Evolutionary conservation across 2,888 invertebrate species (phyloP).

Genomic region (Hololepta plana): DNA sequence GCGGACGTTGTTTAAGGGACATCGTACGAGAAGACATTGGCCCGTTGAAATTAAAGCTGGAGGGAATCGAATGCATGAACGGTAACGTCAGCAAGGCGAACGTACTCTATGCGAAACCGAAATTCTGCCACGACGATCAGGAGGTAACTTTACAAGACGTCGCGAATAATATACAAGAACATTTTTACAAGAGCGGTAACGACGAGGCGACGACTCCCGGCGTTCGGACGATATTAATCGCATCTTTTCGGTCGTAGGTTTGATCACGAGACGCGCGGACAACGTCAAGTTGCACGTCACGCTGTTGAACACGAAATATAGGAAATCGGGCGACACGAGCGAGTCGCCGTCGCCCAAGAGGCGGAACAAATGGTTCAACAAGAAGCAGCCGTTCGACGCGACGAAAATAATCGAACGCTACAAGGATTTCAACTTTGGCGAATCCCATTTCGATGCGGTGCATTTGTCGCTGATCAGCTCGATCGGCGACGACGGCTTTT

Average conservation of each 20-base stretch:
- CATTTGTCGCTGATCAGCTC: slow-evolving; percentile 47
- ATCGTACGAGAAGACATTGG: no score
- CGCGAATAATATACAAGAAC: slow-evolving; percentile 38
- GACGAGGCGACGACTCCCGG: no score
- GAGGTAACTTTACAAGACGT: slow-evolving; percentile 40
- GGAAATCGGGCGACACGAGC: slow-evolving; percentile 17
- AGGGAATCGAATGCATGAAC: slow-evolving; percentile 77
- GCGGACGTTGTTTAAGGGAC: no score
- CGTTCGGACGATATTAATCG: no score
- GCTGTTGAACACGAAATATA: slow-evolving; percentile 52
- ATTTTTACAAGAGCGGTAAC: slow-evolving; percentile 45
- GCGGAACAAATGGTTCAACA: slow-evolving; percentile 14
- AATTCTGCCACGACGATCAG: slow-evolving; percentile 25
- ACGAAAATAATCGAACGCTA: slow-evolving; percentile 44
- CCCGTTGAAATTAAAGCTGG: slow-evolving; percentile 34
- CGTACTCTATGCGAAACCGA: slow-evolving; percentile 63
- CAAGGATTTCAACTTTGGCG: slow-evolving; percentile 54
- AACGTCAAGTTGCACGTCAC: slow-evolving; percentile 75
- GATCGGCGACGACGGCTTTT: slow-evolving; percentile 41
- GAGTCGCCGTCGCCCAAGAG: no score
- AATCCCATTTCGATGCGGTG: slow-evolving; percentile 39
- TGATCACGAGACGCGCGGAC: slow-evolving; percentile 32
- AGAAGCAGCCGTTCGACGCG: slow-evolving; percentile 40
- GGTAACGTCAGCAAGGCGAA: slow-evolving; percentile 64
- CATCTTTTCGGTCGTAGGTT: slow-evolving; percentile 25